Evolutionary conservation across 1,140 invertebrate species (phyloP), one percentile per base, ranked within the genome.

Genomic region (Parapsyche elsis): DNA sequence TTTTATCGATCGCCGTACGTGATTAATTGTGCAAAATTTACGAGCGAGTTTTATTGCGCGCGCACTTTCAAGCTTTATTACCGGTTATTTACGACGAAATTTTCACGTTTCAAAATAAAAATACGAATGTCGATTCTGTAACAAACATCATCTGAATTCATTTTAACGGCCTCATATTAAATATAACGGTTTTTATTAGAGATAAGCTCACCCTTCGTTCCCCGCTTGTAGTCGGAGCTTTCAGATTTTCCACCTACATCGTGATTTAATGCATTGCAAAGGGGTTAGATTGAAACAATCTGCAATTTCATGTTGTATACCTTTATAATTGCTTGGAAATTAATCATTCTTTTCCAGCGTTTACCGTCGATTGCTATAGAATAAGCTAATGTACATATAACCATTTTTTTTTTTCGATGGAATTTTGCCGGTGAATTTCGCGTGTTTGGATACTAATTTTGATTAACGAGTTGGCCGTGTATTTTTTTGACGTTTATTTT

Each of bases 391-490:
- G 30, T 38, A n/a, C n/a, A n/a, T n/a, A 38, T 38, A 38, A 38
- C 30, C 30, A 38, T 38, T 38, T 38, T 38, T 38, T 71, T 45
- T 9, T 70, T 10, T 53, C 49, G 16, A 61, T 77, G 24, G 46
- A 77, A 30, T 64, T 59, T 38, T 61, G 57, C 76, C 30, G 30
- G 30, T 38, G 7, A 38, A 38, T 38, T 38, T 38, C 7, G 30
- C 30, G 30, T 38, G 30, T 38, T 38, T 38, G 30, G 30, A 38
- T 38, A 38, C 64, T 70, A 78, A 78, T 78, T 78, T 78, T 78
- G 77, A 78, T 78, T 67, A 78, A 78, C 77, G 77, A 78, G 59
- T 57, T 14, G 59, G 23, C 38, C 59, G 59, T 70, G 64, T 78
- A 45, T 30, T 67, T 78, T 61, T 78, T 30, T 10, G 71, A 73